These are phyloP conservation scores for Oreochromis mossambicus DNA, from an alignment of 2,797 vertebrate species.

Conservation along the genomic window DNA sequence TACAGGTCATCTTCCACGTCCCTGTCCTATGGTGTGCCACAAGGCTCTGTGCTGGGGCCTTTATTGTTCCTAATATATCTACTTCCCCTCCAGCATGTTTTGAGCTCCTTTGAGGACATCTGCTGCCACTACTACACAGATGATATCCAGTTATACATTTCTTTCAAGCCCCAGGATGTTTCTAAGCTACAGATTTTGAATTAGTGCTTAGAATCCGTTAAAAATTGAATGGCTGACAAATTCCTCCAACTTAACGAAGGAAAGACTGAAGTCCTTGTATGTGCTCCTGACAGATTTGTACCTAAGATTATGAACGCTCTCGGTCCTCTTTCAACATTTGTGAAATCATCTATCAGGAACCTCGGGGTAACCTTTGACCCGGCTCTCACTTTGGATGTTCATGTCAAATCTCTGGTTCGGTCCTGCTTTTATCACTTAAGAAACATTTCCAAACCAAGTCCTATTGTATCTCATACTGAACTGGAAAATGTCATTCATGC, in stretches of 20 bases:
- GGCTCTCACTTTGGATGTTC: too few species aligned
- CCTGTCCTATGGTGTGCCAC: accelerated
- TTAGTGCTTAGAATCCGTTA: accelerated
- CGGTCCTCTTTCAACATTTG: accelerated
- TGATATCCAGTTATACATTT: neutral
- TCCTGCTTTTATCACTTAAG: neutral
- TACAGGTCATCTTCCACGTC: accelerated
- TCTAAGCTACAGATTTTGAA: neutral
- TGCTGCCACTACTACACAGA: accelerated
- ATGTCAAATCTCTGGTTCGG: neutral
- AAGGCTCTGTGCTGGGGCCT: neutral
- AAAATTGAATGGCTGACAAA: accelerated
- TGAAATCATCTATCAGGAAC: neutral
- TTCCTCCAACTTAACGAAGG: neutral
- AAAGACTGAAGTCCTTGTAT: neutral
- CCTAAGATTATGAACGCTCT: accelerated
- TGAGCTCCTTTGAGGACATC: neutral
- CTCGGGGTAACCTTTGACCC: neutral
- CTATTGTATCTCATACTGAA: neutral
- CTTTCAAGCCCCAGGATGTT: neutral
- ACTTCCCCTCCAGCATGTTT: accelerated
- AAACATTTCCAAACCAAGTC: neutral
- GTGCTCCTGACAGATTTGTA: neutral
- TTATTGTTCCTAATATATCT: neutral
- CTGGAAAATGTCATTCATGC: neutral